These are phyloP conservation scores for Muschampia staudingeri DNA, from an alignment of 2,888 invertebrate genomes.

Conservation along the genomic window DNA sequence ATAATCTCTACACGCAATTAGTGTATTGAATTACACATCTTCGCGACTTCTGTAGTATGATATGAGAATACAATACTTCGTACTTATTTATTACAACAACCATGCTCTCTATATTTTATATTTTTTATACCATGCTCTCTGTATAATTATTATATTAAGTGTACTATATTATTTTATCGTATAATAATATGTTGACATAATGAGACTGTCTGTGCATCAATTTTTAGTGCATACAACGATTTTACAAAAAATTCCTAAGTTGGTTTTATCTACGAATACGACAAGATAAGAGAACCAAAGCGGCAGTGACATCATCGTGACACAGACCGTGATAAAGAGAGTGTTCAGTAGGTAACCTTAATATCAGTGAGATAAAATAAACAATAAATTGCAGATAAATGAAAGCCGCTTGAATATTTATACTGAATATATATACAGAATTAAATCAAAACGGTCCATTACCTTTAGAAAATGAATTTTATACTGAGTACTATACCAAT, in stretches of 20 bases:
- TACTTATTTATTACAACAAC: neutral
- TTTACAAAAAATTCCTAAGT: conserved; percentile 80
- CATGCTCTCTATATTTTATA: no score
- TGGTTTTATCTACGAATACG: conserved; percentile 82
- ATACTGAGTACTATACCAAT: neutral
- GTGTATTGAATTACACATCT: conserved; percentile 61
- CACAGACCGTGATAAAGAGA: conserved; percentile 87
- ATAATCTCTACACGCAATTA: conserved; percentile 78
- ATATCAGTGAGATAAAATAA: conserved; percentile 70
- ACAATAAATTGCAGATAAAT: neutral
- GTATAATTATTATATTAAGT: no score
- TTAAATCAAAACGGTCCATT: neutral
- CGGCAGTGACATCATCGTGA: conserved; percentile 86
- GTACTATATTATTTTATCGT: no score
- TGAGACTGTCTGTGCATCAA: conserved; percentile 53
- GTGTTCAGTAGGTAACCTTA: conserved; percentile 85
- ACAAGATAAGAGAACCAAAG: conserved; percentile 85
- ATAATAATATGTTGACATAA: conserved; percentile 54
- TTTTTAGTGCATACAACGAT: conserved; percentile 49
- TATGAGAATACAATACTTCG: neutral
- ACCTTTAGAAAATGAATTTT: conserved; percentile 3
- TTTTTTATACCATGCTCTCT: no score
- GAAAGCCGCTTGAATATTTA: neutral
- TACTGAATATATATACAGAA: neutral
- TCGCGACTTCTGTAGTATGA: neutral